Base-by-base conservation (phyloP, 2,888 invertebrate genomes). In the Melinopterus prodromus region DNA sequence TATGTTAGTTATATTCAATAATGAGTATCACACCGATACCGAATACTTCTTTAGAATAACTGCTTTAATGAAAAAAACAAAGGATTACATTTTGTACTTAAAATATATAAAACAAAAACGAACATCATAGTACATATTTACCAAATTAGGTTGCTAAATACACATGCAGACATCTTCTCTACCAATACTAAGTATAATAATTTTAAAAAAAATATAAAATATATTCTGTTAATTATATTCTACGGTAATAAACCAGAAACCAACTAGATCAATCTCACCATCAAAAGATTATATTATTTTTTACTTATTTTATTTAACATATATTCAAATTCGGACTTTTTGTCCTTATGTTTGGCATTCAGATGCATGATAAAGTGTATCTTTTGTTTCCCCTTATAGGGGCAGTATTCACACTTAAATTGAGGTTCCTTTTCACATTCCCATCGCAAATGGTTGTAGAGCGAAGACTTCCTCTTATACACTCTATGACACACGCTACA, bases 321-420 rank as follows among this genome's bases (percentile, higher is more conserved):
- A 16, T 79, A 37, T 0, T 82, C 83, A 79, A 82, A 84, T 71
- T 88, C 88, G 16, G 85, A 85, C 79, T 88, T 88, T 79, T 87
- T 86, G 78, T 88, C 88, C 84, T 88, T 88, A 80, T 88, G 88
- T 78, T 88, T 88, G 6, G 88, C 87, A 85, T 88, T 86, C 1
- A 88, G 85, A 80, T 88, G 88, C 88, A 87, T 87, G 37, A 87
- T 86, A 81, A 88, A 87, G 83, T 88, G 88, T 35, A 88, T 88
- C 81, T 88, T 88, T 81, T 88, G 88, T 78, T 86, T 86, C 37
- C 88, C 88, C 77, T 87, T 88, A 79, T 88, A 88, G 0, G 87
- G 84, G 88, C 90, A 88, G 89, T 84, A 85, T 84, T 85, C 79
- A 71, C 84, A 85, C 70, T 81, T 84, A 69, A 85, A 84, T 72